Evolutionary conservation across 2,113 vertebrate genomes (phyloP), one percentile per base, ranked within the genome.

Genomic region (Amblyornis subalaris): DNA sequence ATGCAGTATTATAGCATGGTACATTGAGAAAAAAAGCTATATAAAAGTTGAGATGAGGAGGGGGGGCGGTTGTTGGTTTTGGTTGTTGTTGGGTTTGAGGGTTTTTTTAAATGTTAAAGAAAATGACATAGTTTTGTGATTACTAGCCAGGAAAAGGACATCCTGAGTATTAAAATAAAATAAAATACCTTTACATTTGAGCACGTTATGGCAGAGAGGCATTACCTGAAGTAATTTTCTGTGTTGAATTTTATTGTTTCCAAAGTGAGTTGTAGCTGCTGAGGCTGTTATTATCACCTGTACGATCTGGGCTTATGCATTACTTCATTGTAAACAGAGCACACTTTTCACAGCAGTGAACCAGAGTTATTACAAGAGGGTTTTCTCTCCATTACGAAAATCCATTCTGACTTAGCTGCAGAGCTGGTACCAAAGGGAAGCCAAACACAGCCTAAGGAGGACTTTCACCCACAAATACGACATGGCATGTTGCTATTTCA

Each of bases 381-480:
- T 73, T 94, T 51, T 74, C 31, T 94, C 35, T 88, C 61, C 55
- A 35, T 73, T 96, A 70, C 69, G 61, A 90, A 96, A 87, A 65
- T 66, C 35, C 2, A 1, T 94, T 73, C 84, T 75, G 42, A 80
- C 77, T 69, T 85, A 93, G 50, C 54, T 62, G 48, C 47, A 85
- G 35, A 90, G 24, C 28, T 91, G 14, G 13, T 85, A 75, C 16
- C 55, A 93, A 87, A 89, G 48, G 33, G 50, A 88, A 93, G 40
- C 19, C 44, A 74, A 90, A 73, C 23, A 57, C 17, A 36, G 13
- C 23, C 15, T 35, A 73, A 73, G 50, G 22, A 55, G 62, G 42
- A 62, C 31, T 71, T 69, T 12, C 26, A 51, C 3, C 25, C 40
- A 28, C 72, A 60, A 75, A 65, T 5, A 25, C 0, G 4, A 45